These are phyloP conservation scores for Bombylius major DNA, from an alignment of 2,888 invertebrate genomes.

Conservation along the genomic window DNA sequence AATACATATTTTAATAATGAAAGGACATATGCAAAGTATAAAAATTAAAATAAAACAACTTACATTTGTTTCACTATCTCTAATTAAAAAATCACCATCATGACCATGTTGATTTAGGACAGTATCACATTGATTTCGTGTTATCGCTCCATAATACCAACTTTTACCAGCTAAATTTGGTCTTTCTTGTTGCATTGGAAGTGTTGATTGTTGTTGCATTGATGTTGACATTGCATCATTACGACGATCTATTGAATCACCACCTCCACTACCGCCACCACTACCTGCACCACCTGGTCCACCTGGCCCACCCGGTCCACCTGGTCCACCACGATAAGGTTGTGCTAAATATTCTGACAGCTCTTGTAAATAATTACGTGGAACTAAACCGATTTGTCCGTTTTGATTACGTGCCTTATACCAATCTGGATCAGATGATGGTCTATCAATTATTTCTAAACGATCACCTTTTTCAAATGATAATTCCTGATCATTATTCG, in stretches of 20 bases:
- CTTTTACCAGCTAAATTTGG: slow-evolving; percentile 68
- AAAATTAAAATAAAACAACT: slow-evolving; percentile 34
- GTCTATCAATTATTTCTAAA: slow-evolving; percentile 90
- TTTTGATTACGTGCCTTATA: slow-evolving; percentile 83
- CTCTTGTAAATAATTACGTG: slow-evolving; percentile 88
- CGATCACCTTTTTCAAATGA: slow-evolving; percentile 95
- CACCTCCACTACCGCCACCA: slow-evolving; percentile 35
- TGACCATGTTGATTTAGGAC: slow-evolving; percentile 89
- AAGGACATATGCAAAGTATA: neutral
- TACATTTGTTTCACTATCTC: slow-evolving; percentile 98
- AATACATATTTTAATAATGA: too few species aligned
- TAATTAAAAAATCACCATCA: slow-evolving; percentile 96
- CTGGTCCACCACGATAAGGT: slow-evolving; percentile 52
- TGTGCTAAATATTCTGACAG: slow-evolving; percentile 79
- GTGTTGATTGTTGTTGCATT: slow-evolving; percentile 22
- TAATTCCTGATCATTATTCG: slow-evolving; percentile 89
- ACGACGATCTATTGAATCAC: slow-evolving; percentile 42
- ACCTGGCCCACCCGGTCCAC: slow-evolving; percentile 29
- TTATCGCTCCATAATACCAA: slow-evolving; percentile 96
- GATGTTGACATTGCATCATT: slow-evolving; percentile 29
- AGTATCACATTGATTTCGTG: slow-evolving; percentile 91
- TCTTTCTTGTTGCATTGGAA: slow-evolving; percentile 40
- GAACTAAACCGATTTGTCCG: slow-evolving; percentile 90
- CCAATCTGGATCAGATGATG: slow-evolving; percentile 98
- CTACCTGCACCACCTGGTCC: slow-evolving; percentile 32